phyloP scores from a whole-genome alignment of 2,888 invertebrate genomes.

The Mesodorylaimus sp. region DNA sequence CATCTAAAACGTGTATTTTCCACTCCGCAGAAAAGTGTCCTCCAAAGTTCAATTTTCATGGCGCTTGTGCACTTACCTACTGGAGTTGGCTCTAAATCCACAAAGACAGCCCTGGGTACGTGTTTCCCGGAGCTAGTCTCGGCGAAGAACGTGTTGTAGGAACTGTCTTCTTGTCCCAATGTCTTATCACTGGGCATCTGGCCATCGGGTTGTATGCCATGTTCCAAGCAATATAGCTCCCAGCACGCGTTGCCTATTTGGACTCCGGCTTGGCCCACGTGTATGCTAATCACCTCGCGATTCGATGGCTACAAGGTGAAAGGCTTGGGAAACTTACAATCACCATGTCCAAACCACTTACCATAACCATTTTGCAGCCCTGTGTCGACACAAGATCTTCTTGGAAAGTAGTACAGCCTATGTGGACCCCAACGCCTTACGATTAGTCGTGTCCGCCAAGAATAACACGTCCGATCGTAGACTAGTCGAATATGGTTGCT shows the following conservation, averaged over 20 bases:
- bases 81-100: constrained; percentile 86
- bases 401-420: too few species aligned
- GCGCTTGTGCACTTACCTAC: constrained; percentile 44
- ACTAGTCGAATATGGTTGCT: too few species aligned
- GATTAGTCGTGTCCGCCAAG: constrained; percentile 15
- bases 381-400: too few species aligned
- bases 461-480: too few species aligned
- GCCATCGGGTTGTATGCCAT: constrained; percentile 39
- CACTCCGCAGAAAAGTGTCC: too few species aligned
- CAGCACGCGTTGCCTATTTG: constrained; percentile 28
- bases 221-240: constrained; percentile 30
- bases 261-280: constrained; percentile 38
- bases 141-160: constrained; percentile 57
- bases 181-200: constrained; percentile 26
- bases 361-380: too few species aligned
- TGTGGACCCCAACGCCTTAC: too few species aligned
- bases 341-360: too few species aligned
- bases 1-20: too few species aligned
- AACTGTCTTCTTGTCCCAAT: constrained; percentile 50
- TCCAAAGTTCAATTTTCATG: too few species aligned
- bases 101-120: constrained; percentile 78
- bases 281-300: constrained; percentile 19
- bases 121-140: constrained; percentile 90
- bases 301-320: too few species aligned
- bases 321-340: too few species aligned